These are phyloP conservation scores for Lysandra coridon DNA, from an alignment of 2,888 invertebrate genomes.

Conservation along the genomic window DNA sequence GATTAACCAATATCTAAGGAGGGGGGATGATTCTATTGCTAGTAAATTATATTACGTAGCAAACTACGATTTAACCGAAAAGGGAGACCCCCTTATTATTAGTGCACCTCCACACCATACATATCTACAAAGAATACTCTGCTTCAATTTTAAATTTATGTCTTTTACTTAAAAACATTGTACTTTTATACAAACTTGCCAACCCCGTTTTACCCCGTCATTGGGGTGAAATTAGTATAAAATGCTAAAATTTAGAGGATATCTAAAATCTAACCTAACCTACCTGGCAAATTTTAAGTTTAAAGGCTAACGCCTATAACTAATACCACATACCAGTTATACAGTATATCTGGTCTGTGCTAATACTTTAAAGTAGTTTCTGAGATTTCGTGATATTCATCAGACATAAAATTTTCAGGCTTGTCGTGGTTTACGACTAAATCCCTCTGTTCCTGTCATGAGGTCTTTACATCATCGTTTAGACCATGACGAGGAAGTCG, in stretches of 20 bases:
- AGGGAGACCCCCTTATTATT: too few relatives aligned
- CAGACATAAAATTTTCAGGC: slow-evolving; percentile 48
- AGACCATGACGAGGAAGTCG: slow-evolving; percentile 53
- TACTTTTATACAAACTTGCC: not conserved
- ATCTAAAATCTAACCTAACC: not conserved
- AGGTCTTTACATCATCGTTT: not conserved
- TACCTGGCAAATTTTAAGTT: too few relatives aligned
- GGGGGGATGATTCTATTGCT: not conserved
- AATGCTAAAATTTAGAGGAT: not conserved
- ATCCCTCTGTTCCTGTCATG: slow-evolving; percentile 43
- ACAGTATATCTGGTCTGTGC: too few relatives aligned
- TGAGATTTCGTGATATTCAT: not conserved
- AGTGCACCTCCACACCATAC: too few relatives aligned
- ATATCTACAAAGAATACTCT: too few relatives aligned
- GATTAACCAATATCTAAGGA: not conserved
- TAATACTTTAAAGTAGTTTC: too few relatives aligned
- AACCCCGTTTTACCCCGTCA: not conserved
- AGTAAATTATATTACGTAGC: not conserved
- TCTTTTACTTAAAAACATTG: too few relatives aligned
- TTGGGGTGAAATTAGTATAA: not conserved
- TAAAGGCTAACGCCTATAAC: too few relatives aligned
- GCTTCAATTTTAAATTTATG: too few relatives aligned
- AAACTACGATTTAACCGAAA: not conserved
- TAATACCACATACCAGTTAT: too few relatives aligned
- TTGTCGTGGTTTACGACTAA: slow-evolving; percentile 57